phyloP scores from a whole-genome alignment of 2,888 invertebrate genomes.

The Acanthoscelides obtectus region DNA sequence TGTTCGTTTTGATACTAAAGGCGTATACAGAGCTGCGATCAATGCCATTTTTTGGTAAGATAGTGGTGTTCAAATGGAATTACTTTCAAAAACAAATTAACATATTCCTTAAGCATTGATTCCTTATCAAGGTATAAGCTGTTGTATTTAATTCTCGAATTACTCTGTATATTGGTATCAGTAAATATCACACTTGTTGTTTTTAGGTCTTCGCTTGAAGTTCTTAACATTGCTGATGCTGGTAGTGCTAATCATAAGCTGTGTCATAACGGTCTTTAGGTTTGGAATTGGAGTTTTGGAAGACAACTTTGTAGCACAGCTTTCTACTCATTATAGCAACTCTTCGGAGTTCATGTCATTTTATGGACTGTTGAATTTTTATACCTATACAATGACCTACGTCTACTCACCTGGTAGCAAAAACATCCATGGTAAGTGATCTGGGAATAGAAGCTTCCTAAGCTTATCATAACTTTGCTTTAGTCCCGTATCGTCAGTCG shows the following conservation, averaged over 20 bases:
- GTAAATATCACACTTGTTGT: neutral
- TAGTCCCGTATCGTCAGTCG: too few species aligned
- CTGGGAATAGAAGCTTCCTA: too few species aligned
- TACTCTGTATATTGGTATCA: neutral
- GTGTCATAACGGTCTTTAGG: conserved; percentile 70
- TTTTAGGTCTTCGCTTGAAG: conserved; percentile 83
- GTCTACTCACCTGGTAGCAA: conserved; percentile 83
- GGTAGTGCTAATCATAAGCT: conserved; percentile 70
- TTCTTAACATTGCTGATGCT: conserved; percentile 84
- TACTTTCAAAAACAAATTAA: too few species aligned
- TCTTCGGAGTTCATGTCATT: conserved; percentile 95
- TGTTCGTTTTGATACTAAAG: conserved; percentile 75
- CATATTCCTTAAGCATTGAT: too few species aligned
- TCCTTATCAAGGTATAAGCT: too few species aligned
- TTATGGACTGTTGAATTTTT: conserved; percentile 90
- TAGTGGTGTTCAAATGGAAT: too few species aligned
- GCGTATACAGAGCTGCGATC: conserved; percentile 92
- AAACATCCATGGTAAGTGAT: conserved; percentile 72
- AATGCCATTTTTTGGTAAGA: conserved; percentile 96
- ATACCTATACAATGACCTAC: conserved; percentile 89
- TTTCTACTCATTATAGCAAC: conserved; percentile 82
- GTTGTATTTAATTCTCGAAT: too few species aligned
- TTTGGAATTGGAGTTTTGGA: conserved; percentile 88
- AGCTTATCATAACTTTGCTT: too few species aligned
- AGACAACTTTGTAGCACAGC: conserved; percentile 89